phyloP scores from a whole-genome alignment of 2,113 vertebrate species.

The Machaerirhynchus nigripectus region DNA sequence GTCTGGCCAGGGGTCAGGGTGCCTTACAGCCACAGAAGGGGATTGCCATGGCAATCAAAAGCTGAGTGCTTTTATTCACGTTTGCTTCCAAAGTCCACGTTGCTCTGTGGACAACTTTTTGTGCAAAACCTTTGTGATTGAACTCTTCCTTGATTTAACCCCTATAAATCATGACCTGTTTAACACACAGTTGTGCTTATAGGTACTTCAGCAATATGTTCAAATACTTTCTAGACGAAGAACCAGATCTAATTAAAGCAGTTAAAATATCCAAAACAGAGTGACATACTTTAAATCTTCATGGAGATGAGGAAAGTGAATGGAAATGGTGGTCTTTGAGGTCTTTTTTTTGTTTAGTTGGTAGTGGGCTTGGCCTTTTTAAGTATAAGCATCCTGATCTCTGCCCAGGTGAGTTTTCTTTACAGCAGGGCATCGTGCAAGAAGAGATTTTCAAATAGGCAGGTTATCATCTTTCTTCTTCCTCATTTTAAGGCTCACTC shows the following conservation, averaged over 20 bases:
- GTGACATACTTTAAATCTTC: neutral
- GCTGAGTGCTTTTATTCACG: neutral
- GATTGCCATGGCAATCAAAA: neutral
- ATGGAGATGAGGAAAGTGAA: neutral
- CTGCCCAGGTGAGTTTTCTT: neutral
- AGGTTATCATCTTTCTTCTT: neutral
- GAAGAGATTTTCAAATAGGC: neutral
- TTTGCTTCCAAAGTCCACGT: neutral
- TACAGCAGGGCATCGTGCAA: neutral
- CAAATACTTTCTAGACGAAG: neutral
- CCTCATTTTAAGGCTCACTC: neutral
- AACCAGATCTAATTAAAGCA: neutral
- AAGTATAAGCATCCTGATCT: neutral
- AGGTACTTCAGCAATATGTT: neutral
- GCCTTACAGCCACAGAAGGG: neutral
- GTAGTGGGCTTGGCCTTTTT: neutral
- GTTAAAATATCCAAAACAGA: neutral
- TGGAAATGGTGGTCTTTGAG: neutral
- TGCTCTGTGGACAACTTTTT: neutral
- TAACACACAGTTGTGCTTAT: neutral
- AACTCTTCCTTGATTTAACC: neutral
- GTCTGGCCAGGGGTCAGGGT: neutral
- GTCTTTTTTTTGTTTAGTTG: neutral
- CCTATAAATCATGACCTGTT: neutral
- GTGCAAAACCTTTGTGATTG: neutral